Evolutionary conservation across 2,888 invertebrate genomes (phyloP).

Genomic region (Stenodera caucasica): DNA sequence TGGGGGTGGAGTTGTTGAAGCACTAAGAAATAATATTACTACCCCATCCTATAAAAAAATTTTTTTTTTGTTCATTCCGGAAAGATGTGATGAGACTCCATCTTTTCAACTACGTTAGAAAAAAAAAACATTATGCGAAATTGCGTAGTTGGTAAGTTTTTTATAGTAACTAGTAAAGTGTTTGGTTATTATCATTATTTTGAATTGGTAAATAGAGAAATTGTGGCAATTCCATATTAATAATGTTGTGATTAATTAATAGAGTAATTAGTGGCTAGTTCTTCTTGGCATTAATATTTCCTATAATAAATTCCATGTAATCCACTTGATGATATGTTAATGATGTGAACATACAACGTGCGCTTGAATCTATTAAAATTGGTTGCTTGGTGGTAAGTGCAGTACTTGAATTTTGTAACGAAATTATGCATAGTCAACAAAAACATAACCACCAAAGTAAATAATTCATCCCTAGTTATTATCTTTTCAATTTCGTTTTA

Average conservation of each 20-base stretch:
- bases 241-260: background rate
- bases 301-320: background rate
- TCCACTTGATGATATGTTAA: background rate
- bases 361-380: slow-evolving; percentile 8
- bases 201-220: no score
- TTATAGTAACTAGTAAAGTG: slow-evolving; percentile 49
- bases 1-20: background rate
- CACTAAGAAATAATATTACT: slow-evolving; percentile 39
- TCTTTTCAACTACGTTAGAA: slow-evolving; percentile 42
- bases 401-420: background rate
- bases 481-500: background rate
- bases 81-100: slow-evolving; percentile 45
- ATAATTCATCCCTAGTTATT: slow-evolving; percentile 14
- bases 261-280: background rate
- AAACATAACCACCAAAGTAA: background rate
- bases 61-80: no score
- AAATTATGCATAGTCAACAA: slow-evolving; percentile 8
- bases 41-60: slow-evolving; percentile 8
- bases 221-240: no score
- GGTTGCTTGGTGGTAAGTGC: background rate
- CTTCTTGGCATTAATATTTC: background rate
- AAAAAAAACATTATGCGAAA: slow-evolving; percentile 48
- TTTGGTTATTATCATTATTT: no score
- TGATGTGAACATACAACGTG: slow-evolving; percentile 2
- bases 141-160: slow-evolving; percentile 52